Evolutionary conservation across 2,888 invertebrate genomes (phyloP).

Genomic region (Gastrophysa polygoni): DNA sequence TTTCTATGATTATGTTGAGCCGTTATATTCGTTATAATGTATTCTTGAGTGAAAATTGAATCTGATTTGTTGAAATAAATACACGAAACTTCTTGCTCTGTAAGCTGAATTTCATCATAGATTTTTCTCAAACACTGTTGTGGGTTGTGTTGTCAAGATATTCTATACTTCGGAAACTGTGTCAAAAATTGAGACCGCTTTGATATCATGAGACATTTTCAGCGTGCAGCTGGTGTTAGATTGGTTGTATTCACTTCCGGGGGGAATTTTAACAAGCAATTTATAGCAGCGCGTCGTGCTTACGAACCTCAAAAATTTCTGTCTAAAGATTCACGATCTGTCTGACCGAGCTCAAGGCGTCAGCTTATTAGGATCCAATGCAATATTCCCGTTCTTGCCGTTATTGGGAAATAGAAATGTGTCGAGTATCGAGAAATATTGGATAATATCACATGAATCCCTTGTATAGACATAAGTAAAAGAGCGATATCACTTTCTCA

Average conservation of each 20-base stretch:
- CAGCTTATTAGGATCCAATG: constrained; percentile 31
- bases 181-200: neutral
- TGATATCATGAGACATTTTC: neutral
- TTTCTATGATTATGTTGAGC: too few relatives aligned
- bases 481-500: too few relatives aligned
- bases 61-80: too few relatives aligned
- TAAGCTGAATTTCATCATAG: too few relatives aligned
- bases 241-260: constrained; percentile 10
- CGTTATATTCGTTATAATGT: too few relatives aligned
- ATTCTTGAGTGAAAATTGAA: too few relatives aligned
- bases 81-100: too few relatives aligned
- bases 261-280: constrained; percentile 15
- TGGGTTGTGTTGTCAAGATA: neutral
- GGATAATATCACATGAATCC: too few relatives aligned
- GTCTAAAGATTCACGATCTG: constrained; percentile 33
- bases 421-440: neutral
- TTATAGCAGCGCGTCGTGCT: constrained; percentile 11
- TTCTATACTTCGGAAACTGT: neutral
- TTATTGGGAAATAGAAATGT: neutral
- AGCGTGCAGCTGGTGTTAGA: neutral
- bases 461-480: too few relatives aligned
- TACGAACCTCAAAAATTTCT: constrained; percentile 10
- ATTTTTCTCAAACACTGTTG: too few relatives aligned
- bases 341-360: constrained; percentile 35
- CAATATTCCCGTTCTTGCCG: neutral